Conservation (phyloP, 2,113 vertebrate species). For the Turdus rufiventris region DNA sequence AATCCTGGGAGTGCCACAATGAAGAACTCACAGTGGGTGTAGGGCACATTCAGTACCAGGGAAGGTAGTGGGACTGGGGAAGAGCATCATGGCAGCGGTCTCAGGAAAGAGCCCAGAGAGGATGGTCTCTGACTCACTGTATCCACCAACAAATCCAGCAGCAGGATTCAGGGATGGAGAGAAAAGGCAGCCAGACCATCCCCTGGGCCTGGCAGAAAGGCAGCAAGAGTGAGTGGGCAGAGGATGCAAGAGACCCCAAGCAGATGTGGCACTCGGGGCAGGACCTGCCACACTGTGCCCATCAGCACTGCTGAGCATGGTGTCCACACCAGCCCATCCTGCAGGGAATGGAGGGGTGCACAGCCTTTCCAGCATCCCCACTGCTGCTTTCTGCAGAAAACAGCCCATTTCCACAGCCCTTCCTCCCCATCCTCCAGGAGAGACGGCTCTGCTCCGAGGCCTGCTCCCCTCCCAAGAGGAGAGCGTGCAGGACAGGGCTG, state of each 20-base stretch:
- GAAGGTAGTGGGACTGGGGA: neutral
- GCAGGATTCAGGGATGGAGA: neutral
- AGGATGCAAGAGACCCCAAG: neutral
- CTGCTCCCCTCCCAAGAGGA: neutral
- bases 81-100: accelerated
- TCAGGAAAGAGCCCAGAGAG: neutral
- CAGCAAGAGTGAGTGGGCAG: neutral
- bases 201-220: neutral
- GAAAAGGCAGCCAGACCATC: neutral
- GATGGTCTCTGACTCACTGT: neutral
- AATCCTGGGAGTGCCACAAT: neutral
- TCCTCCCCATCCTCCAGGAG: neutral
- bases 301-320: neutral
- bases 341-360: neutral
- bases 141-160: neutral
- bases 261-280: neutral
- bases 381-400: neutral
- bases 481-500: neutral
- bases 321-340: accelerated
- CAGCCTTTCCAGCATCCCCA: neutral
- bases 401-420: neutral
- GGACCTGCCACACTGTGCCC: neutral
- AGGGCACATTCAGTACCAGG: neutral
- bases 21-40: neutral
- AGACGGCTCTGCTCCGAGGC: neutral